Evolutionary conservation across 2,797 vertebrate species (phyloP), one percentile per base, ranked within the genome.

Genomic region (Philypnodon macrostomus): DNA sequence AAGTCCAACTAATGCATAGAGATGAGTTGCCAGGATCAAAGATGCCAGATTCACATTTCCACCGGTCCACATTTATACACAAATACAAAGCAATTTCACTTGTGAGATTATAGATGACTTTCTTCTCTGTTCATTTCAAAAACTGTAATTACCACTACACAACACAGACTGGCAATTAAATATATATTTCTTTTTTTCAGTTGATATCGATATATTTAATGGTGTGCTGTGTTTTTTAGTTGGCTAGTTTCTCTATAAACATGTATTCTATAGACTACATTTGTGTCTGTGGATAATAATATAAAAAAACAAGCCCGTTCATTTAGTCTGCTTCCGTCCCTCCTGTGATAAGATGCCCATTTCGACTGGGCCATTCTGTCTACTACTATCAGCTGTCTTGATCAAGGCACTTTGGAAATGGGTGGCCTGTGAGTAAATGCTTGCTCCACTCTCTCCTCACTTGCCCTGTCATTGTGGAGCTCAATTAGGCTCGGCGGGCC

Each of bases 391-490:
- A 41, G 30, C 57, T 37, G 13, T 81, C 38, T n/a, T 68, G 49
- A 75, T 85, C 65, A 16, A 47, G 32, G 29, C 12, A 1, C 59
- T 60, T 66, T 80, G 40, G 70, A 78, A 83, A 68, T 26, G 46
- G 59, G 58, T 63, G 63, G 60, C 60, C 52, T 34, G 58, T 53
- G 53, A 81, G 58, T 64, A 70, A 82, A 70, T 73, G 35, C 17
- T 42, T 65, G 53, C 40, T 49, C 46, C 27, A 13, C 45, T 57
- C 55, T 18, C 53, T 70, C 44, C 40, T 54, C 61, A 41, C 33
- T 47, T 50, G 38, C 55, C 42, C 55, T 48, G 72, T 70, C 72
- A 66, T 53, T 58, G 49, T 58, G 21, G 21, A 15, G 61, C 63
- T 71, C 70, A 73, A 60, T 73, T 72, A 72, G 49, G 47, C 58